phyloP scores from a whole-genome alignment of 1,140 invertebrate species.

The Drosophila aff. region DNA sequence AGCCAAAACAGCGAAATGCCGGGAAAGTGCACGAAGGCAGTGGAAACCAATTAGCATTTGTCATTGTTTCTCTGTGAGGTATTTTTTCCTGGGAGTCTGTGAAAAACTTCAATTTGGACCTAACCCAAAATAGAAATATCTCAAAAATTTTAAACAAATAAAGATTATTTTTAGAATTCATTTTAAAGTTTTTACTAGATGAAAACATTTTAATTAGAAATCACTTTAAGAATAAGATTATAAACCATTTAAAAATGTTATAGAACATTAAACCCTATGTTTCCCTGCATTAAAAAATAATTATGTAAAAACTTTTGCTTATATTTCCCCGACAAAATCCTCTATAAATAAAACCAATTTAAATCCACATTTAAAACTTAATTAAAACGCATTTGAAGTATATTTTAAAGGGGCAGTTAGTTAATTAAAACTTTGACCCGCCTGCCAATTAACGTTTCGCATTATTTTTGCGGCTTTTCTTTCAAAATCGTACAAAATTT shows the following conservation, averaged over 20 bases:
- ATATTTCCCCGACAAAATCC: background rate
- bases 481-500: conserved; percentile 20
- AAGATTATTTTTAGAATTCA: background rate
- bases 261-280: too few relatives aligned
- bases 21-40: conserved; percentile 47
- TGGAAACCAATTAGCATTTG: conserved; percentile 44
- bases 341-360: background rate
- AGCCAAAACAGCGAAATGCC: conserved; percentile 38
- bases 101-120: conserved; percentile 4
- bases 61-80: conserved; percentile 25
- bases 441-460: conserved; percentile 16
- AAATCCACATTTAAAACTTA: background rate
- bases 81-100: background rate
- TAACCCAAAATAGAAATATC: background rate
- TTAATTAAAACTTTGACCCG: conserved; percentile 24
- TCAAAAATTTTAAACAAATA: background rate
- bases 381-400: background rate
- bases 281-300: background rate
- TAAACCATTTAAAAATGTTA: background rate
- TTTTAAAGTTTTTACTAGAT: background rate
- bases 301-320: too few relatives aligned
- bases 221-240: too few relatives aligned
- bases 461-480: conserved; percentile 20
- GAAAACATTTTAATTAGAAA: background rate
- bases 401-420: conserved; percentile 1